phyloP scores from a whole-genome alignment of 2,797 vertebrate genomes.

The Taenioides sp. region DNA sequence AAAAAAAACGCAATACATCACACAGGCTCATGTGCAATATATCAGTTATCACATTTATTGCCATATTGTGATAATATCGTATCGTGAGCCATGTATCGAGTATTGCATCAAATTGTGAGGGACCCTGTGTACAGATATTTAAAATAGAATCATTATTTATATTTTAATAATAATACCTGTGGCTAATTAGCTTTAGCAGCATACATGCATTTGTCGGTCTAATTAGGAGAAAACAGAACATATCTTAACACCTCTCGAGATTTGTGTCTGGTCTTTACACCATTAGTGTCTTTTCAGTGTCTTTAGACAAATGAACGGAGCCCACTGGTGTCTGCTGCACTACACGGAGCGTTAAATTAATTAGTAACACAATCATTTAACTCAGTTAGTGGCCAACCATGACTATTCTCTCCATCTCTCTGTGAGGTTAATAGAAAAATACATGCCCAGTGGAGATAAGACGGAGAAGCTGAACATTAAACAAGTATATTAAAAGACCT shows the following conservation, averaged over 20 bases:
- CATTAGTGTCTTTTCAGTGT: slow-evolving; percentile 23
- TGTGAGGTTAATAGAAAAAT: neutral
- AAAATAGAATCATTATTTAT: too few species aligned
- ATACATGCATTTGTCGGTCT: neutral
- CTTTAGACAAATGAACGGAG: slow-evolving; percentile 14
- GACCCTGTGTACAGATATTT: too few species aligned
- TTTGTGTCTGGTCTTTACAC: slow-evolving; percentile 7
- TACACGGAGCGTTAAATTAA: slow-evolving; percentile 7
- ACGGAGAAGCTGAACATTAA: slow-evolving; percentile 3
- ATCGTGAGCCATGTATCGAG: too few species aligned
- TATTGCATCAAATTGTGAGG: too few species aligned
- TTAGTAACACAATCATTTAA: slow-evolving; percentile 32
- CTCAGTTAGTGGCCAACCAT: slow-evolving; percentile 7
- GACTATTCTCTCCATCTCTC: slow-evolving; percentile 13
- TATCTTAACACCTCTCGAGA: slow-evolving; percentile 4
- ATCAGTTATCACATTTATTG: too few species aligned
- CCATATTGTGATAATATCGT: too few species aligned
- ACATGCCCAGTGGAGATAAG: neutral
- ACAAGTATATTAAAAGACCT: neutral
- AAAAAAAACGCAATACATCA: too few species aligned
- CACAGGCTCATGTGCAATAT: too few species aligned
- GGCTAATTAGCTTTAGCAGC: slow-evolving; percentile 9
- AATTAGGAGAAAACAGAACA: slow-evolving; percentile 19
- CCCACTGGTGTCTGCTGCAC: too few species aligned
- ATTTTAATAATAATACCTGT: too few species aligned